Conservation (phyloP, 2,888 invertebrate genomes). For the Chrysopilus asiliformis region DNA sequence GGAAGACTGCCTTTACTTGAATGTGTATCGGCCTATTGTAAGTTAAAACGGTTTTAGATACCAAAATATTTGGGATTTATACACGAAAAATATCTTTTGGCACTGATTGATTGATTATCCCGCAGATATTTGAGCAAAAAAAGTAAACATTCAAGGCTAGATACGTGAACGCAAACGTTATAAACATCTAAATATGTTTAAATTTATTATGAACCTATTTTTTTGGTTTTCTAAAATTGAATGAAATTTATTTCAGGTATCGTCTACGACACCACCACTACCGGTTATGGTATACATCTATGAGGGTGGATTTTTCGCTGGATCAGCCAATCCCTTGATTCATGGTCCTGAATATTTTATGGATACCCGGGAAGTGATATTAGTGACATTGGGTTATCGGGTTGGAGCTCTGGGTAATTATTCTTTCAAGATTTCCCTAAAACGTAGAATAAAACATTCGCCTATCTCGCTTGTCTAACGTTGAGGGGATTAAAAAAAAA, state of each 20-base stretch:
- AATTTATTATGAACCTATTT: neutral
- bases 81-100: no score
- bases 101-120: no score
- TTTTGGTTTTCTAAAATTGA: neutral
- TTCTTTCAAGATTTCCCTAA: no score
- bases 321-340: conserved; percentile 32
- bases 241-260: neutral
- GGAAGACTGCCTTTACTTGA: conserved; percentile 40
- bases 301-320: conserved; percentile 41
- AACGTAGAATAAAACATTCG: no score
- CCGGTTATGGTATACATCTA: conserved; percentile 42
- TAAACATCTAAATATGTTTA: no score
- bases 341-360: conserved; percentile 41
- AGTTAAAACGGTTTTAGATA: no score
- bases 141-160: no score
- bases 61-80: no score
- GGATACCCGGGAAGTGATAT: conserved; percentile 36
- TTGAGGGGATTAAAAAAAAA: no score
- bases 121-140: no score
- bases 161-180: no score
- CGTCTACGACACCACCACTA: conserved; percentile 13
- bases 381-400: conserved; percentile 39
- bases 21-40: conserved; percentile 36
- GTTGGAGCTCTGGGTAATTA: conserved; percentile 28
- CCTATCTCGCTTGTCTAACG: no score